Conservation (phyloP, 2,797 vertebrate species). For the Chloroceryle amazona region DNA sequence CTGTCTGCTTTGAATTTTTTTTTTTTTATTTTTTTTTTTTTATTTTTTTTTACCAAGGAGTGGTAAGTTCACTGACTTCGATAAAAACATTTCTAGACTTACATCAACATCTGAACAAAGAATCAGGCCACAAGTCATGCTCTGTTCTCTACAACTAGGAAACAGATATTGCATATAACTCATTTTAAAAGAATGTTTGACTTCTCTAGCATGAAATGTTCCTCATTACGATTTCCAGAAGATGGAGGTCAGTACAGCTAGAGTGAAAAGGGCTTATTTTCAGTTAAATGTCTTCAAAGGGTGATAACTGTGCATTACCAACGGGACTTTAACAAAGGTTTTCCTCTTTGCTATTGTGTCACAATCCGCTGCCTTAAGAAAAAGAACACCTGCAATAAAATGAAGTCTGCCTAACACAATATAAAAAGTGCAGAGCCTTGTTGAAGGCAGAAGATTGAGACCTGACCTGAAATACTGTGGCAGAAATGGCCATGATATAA, state of each 20-base stretch:
- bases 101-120: background rate
- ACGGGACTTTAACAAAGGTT: constrained; percentile 23
- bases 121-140: background rate
- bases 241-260: constrained; percentile 11
- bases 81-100: constrained; percentile 24
- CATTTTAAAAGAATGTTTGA: constrained; percentile 37
- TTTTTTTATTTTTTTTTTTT: background rate
- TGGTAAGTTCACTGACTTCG: constrained; percentile 8
- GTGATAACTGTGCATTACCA: constrained; percentile 5
- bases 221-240: constrained; percentile 16
- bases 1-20: background rate
- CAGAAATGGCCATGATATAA: constrained; percentile 5
- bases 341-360: background rate
- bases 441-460: constrained; percentile 41
- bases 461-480: constrained; percentile 12
- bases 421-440: constrained; percentile 30
- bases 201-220: constrained; percentile 24
- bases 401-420: background rate
- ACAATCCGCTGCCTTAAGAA: background rate
- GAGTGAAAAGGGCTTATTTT: constrained; percentile 44
- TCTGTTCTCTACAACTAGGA: background rate
- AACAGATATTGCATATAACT: constrained; percentile 16
- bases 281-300: constrained; percentile 34
- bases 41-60: background rate
- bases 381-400: constrained; percentile 58